phyloP scores from a whole-genome alignment of 1,140 invertebrate species.

The Anastrepha ludens region DNA sequence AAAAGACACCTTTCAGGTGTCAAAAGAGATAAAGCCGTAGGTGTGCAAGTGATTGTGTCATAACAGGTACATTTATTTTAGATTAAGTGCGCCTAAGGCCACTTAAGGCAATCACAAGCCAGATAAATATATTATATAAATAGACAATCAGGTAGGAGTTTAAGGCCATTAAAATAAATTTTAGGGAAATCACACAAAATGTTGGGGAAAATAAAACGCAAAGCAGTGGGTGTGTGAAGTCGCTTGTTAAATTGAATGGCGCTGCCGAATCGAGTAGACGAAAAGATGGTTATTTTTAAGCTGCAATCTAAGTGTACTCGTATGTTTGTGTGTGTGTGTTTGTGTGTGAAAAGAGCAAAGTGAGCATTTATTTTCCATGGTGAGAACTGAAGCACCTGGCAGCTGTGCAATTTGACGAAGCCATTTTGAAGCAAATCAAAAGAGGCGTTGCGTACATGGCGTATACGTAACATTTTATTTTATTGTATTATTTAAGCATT shows the following conservation, averaged over 20 bases:
- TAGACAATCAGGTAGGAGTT: not conserved
- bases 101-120: not conserved
- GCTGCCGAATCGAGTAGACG: not conserved
- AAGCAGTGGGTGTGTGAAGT: not conserved
- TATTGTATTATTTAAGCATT: not conserved
- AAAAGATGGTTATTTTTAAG: not conserved
- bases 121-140: not conserved
- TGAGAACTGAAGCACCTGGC: slow-evolving; percentile 6
- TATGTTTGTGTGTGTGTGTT: not conserved
- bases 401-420: not conserved
- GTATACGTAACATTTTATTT: slow-evolving; percentile 32
- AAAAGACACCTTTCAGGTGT: slow-evolving; percentile 24
- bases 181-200: not conserved
- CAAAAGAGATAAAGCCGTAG: not conserved
- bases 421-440: too few species aligned
- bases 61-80: not conserved
- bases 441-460: not conserved
- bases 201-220: not conserved
- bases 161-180: not conserved
- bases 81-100: slow-evolving; percentile 15
- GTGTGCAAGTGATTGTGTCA: not conserved
- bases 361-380: not conserved
- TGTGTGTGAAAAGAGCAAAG: not conserved
- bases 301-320: too few species aligned
- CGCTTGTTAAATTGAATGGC: not conserved